phyloP scores from a whole-genome alignment of 2,888 invertebrate species.

The Philhelius pedissequus region DNA sequence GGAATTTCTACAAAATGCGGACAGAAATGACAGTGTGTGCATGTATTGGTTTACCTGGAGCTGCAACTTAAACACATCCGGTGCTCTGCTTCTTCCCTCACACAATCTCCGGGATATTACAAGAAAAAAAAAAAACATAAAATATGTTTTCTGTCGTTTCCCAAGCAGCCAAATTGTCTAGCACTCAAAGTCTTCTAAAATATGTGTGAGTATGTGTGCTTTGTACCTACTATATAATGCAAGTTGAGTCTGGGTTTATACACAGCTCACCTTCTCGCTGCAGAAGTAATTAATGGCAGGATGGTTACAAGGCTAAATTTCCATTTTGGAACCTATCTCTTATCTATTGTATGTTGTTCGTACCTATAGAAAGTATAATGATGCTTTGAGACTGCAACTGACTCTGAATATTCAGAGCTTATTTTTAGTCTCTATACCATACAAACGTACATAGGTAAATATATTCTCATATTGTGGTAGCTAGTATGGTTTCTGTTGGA shows the following conservation, averaged over 20 bases:
- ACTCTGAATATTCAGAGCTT: slow-evolving; percentile 4
- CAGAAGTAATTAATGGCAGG: slow-evolving; percentile 57
- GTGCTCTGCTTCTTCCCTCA: background rate
- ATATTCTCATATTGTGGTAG: background rate
- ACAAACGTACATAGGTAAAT: too few relatives aligned
- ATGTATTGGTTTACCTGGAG: background rate
- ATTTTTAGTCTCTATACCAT: background rate
- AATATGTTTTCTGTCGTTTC: slow-evolving; percentile 39
- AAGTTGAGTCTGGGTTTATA: background rate
- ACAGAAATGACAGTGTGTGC: slow-evolving; percentile 3
- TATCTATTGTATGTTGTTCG: background rate
- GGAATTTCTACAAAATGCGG: slow-evolving; percentile 1
- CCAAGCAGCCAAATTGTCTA: slow-evolving; percentile 8
- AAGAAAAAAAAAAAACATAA: background rate
- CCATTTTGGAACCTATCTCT: slow-evolving; percentile 23
- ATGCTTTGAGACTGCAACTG: slow-evolving; percentile 23
- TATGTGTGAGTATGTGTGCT: background rate
- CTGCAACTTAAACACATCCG: background rate
- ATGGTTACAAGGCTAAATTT: slow-evolving; percentile 48
- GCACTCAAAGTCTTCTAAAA: slow-evolving; percentile 10
- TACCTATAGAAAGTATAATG: background rate
- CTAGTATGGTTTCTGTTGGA: background rate
- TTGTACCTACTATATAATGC: background rate
- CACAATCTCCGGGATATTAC: background rate
- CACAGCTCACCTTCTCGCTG: slow-evolving; percentile 20